Evolutionary conservation across 1,140 invertebrate genomes (phyloP).

Genomic region (Mylabris phalerata): DNA sequence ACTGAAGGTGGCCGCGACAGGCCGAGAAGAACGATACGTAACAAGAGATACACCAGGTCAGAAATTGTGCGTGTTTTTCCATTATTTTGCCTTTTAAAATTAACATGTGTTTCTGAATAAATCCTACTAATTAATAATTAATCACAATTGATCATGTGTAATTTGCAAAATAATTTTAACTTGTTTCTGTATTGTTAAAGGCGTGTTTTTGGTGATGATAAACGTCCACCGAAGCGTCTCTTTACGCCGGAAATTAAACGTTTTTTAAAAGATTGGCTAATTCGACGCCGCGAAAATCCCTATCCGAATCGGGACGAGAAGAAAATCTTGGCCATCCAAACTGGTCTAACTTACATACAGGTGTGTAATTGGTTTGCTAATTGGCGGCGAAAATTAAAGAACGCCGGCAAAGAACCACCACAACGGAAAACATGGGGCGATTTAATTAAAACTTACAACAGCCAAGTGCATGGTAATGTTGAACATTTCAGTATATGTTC

Average conservation of each 20-base stretch:
- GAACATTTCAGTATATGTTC: slow-evolving; percentile 69
- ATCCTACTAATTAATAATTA: no score
- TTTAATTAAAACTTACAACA: slow-evolving; percentile 64
- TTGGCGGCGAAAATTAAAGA: slow-evolving; percentile 65
- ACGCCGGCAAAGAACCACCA: slow-evolving; percentile 54
- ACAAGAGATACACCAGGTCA: slow-evolving; percentile 40
- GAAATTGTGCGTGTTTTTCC: not conserved
- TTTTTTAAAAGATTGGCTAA: slow-evolving; percentile 64
- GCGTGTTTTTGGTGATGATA: slow-evolving; percentile 49
- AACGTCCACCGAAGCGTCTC: slow-evolving; percentile 56
- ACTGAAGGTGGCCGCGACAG: slow-evolving; percentile 29
- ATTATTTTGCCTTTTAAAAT: no score
- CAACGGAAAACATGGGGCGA: slow-evolving; percentile 62
- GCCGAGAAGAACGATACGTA: slow-evolving; percentile 34
- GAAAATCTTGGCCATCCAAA: slow-evolving; percentile 58
- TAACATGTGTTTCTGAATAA: no score
- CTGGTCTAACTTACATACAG: slow-evolving; percentile 64
- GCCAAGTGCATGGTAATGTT: slow-evolving; percentile 61
- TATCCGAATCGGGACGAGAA: slow-evolving; percentile 68
- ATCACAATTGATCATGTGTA: not conserved
- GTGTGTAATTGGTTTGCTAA: slow-evolving; percentile 75
- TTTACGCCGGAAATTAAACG: slow-evolving; percentile 69
- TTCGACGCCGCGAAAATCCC: slow-evolving; percentile 61
- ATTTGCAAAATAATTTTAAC: not conserved
- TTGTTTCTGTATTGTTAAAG: slow-evolving; percentile 33